Evolutionary conservation across 2,113 vertebrate species (phyloP).

Genomic region (Phycodurus eques): DNA sequence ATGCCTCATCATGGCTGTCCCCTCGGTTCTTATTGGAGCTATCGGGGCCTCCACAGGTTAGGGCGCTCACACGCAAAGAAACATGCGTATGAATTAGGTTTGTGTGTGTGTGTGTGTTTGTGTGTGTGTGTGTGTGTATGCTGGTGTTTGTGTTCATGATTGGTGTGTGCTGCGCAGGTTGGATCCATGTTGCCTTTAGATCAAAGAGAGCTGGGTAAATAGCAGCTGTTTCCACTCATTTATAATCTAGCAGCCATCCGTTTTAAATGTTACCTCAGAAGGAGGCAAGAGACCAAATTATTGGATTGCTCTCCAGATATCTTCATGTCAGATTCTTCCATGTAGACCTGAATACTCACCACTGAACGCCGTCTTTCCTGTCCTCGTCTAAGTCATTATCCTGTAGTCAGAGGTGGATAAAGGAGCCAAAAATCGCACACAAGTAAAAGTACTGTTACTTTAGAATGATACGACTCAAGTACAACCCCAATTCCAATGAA

Average conservation of each 20-base stretch:
- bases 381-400: neutral
- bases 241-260: slow-evolving; percentile 70
- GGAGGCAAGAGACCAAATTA: slow-evolving; percentile 70
- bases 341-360: slow-evolving; percentile 1
- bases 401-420: neutral
- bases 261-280: slow-evolving; percentile 74
- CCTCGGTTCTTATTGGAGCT: slow-evolving; percentile 90
- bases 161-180: slow-evolving; percentile 17
- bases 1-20: slow-evolving; percentile 93
- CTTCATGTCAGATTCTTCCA: slow-evolving; percentile 43
- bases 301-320: slow-evolving; percentile 64
- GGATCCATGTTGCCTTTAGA: slow-evolving; percentile 61
- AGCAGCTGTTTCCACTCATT: slow-evolving; percentile 78
- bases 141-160: slow-evolving; percentile 19
- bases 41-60: slow-evolving; percentile 96
- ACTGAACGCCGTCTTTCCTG: neutral
- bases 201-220: slow-evolving; percentile 69
- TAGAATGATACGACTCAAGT: neutral
- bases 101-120: no score
- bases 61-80: slow-evolving; percentile 14
- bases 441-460: neutral
- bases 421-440: neutral
- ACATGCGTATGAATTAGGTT: slow-evolving; percentile 2
- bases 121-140: neutral
- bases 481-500: no score